Evolutionary conservation across 1,140 invertebrate species (phyloP), one percentile per base, ranked within the genome.

Genomic region (Heterodera schachtii): DNA sequence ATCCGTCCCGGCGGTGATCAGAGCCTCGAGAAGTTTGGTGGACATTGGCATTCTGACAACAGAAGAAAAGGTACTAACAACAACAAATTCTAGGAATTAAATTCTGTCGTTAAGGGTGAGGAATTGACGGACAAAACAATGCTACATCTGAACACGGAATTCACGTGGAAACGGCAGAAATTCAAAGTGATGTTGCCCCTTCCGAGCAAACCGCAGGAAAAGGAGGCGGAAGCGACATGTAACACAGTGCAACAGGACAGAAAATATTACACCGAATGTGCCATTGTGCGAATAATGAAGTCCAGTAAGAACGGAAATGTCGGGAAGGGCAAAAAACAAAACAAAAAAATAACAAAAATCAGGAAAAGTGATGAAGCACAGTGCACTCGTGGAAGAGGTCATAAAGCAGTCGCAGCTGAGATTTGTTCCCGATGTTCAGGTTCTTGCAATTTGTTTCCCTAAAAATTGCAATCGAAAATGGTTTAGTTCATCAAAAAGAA

Each of bases 201-300:
- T n/a, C 89, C 94, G 47, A 94, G 95, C 88, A 94, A 94, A 84
- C 95, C 96, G 89, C 93, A 93, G 5, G 94, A 94, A 7, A 95
- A 95, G 88, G 95, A 96, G 90, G 92, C 93, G 67, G 94, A 95
- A 90, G 93, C 94, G 85, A 95, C 95, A 2, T 92, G 94, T 73
- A 93, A 93, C 94, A 31, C 95, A 16, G 52, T 98, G 13, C 96
- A 98, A 88, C 96, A 98, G 90, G 97, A 98, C 91, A 91, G 97
- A 21, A 99, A 99, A 92, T 93, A 98, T 90, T 98, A 97, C 91
- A 92, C 99, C 67, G 97, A 99, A 90, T 96, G 96, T 21, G 95
- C 96, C 47, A 96, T 98, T 86, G 96, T 98, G 4, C 92, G 96
- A 81, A 97, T 98, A 86, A 98, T 98, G 96, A 98, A 98, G 89